Evolutionary conservation across 2,113 vertebrate genomes (phyloP), one percentile per base, ranked within the genome.

Genomic region (Reinhardtius hippoglossoides): DNA sequence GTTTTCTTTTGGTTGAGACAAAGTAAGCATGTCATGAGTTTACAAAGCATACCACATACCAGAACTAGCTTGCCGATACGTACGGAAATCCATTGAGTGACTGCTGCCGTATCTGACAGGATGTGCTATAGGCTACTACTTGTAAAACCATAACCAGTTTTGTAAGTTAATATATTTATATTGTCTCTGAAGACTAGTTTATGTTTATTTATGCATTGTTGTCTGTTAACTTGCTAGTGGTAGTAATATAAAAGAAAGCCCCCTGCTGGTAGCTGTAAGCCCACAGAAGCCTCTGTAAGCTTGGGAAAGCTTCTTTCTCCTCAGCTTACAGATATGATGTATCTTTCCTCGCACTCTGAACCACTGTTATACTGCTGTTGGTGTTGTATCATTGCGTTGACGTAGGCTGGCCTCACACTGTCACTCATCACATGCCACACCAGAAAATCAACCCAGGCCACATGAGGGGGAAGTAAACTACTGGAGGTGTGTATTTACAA

Each of bases 21-120:
- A 87, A 87, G 81, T 81, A 78, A 67, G 79, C 78, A 42, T 75
- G 64, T 75, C 77, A 68, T 65, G 63, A 66, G 60, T 83, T 61
- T 50, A 71, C 65, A 78, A 74, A 80, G 70, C 64, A 42, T 40
- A 59, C 21, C 12, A 42, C 54, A 9, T 63, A 71, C 84, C 56
- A 76, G 57, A 78, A 74, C 70, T 73, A 55, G 54, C 24, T 71
- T 55, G n/a, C n/a, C n/a, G n/a, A n/a, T n/a, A n/a, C n/a, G n/a
- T n/a, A n/a, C n/a, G n/a, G n/a, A n/a, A n/a, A n/a, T n/a, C n/a
- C n/a, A n/a, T n/a, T n/a, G 31, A 62, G 75, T 24, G 44, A 18
- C 31, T 64, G 42, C 48, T 64, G 46, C 56, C 27, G 63, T 44
- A 80, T 82, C 67, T 70, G 35, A 54, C 58, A 56, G 3, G 20